Evolutionary conservation across 92 coral and sea anemone species (phyloP).

Genomic region (Heteractis magnifica): DNA sequence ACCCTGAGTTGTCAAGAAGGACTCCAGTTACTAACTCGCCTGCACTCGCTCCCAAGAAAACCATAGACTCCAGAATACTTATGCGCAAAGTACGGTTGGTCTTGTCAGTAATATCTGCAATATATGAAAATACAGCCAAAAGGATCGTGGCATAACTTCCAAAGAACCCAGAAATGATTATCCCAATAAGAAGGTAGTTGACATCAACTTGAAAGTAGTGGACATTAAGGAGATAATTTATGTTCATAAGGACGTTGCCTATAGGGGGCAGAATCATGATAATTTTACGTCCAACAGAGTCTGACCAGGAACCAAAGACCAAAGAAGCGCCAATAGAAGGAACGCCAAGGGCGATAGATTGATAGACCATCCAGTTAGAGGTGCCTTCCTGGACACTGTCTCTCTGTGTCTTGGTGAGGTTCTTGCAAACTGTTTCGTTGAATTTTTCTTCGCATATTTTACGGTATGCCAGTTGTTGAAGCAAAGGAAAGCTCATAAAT

Average conservation of each 20-base stretch:
- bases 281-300: constrained; percentile 79
- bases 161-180: constrained; percentile 65
- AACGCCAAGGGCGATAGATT: constrained; percentile 57
- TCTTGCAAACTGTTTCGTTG: constrained; percentile 65
- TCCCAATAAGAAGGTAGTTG: constrained; percentile 71
- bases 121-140: constrained; percentile 82
- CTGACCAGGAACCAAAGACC: constrained; percentile 92
- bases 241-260: constrained; percentile 62
- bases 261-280: constrained; percentile 71
- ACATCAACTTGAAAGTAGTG: constrained; percentile 64
- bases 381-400: constrained; percentile 64
- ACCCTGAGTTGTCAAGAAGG: constrained; percentile 67
- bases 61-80: constrained; percentile 87
- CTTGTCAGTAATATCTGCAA: constrained; percentile 85
- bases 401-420: constrained; percentile 58
- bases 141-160: constrained; percentile 85
- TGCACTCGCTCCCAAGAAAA: constrained; percentile 75
- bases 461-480: constrained; percentile 85
- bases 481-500: constrained; percentile 74
- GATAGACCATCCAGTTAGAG: constrained; percentile 85
- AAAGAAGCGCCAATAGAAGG: constrained; percentile 79
- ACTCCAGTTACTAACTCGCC: constrained; percentile 81
- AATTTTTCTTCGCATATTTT: constrained; percentile 73
- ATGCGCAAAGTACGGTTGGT: constrained; percentile 72
- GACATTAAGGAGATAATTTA: constrained; percentile 67